Conservation (phyloP, 2,888 invertebrate genomes). For the Brachyopa scutellaris region DNA sequence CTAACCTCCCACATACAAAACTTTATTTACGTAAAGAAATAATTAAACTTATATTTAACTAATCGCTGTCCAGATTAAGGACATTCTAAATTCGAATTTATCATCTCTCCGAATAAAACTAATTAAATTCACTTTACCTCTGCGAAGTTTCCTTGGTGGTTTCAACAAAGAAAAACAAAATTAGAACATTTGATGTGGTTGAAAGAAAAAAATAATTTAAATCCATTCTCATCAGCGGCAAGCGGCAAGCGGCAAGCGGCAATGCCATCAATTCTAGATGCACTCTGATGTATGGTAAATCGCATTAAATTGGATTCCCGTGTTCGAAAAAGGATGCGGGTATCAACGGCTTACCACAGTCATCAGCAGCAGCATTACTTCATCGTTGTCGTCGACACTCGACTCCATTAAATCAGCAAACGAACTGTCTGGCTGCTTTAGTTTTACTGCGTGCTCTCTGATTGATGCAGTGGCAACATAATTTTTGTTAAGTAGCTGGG, state of each 20-base stretch:
- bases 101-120: not conserved
- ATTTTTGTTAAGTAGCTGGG: constrained; percentile 12
- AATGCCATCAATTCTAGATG: too few species aligned
- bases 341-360: not conserved
- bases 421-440: constrained; percentile 6
- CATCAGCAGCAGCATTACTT: not conserved
- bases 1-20: too few species aligned
- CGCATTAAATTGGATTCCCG: constrained; percentile 28
- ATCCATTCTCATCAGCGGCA: constrained; percentile 22
- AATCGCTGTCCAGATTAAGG: not conserved
- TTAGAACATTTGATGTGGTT: not conserved
- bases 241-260: too few species aligned
- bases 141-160: too few species aligned
- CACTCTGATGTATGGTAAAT: not conserved
- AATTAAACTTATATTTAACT: not conserved
- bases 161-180: too few species aligned
- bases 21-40: too few species aligned
- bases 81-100: too few species aligned
- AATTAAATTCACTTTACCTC: too few species aligned
- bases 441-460: not conserved
- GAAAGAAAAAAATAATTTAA: constrained; percentile 19
- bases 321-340: constrained; percentile 14
- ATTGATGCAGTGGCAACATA: constrained; percentile 22
- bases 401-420: constrained; percentile 19
- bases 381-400: not conserved